Evolutionary conservation across 1,140 invertebrate species (phyloP), one percentile per base, ranked within the genome.

Genomic region (Anoplophora glabripennis): DNA sequence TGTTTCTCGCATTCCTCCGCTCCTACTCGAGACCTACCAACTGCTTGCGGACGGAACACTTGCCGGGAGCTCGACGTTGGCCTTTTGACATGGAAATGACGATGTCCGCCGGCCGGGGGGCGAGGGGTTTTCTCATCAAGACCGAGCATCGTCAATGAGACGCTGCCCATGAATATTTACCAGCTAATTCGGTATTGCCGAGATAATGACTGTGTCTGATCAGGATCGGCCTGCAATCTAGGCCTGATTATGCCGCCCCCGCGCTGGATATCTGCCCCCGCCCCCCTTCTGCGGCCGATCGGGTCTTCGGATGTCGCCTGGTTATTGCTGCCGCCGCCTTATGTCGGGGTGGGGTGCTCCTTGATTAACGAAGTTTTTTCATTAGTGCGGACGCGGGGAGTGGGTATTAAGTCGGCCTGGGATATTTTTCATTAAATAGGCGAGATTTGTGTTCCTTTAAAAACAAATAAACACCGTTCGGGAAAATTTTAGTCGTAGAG

Each of bases 141-240:
- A 55, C 61, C 45, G 53, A 57, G 52, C 37, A 54, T 44, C 21
- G 38, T 17, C 58, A 62, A 62, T 57, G 52, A 61, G 64, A 64
- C 57, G 57, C 49, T 59, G 44, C 28, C 60, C 61, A 68, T 68
- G 66, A 68, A 68, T 68, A 68, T 68, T 68, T 68, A 68, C 65
- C 57, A 66, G 57, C 59, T 68, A 68, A 66, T 68, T 68, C 64
- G 61, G 57, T 65, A 65, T 68, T 63, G 66, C 63, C 56, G 53
- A 61, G 57, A 65, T 65, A 65, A 68, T 68, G 60, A 68, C 57
- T 52, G 51, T 60, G 63, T 68, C 61, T 59, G 63, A 61, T 64
- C 57, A 60, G 49, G 34, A 51, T 55, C 61, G 64, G 61, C 46
- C 56, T 40, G 56, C 60, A 67, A 64, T 65, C 63, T 65, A 59